Evolutionary conservation across 2,888 invertebrate species (phyloP).

Genomic region (Ophion obscuratus): DNA sequence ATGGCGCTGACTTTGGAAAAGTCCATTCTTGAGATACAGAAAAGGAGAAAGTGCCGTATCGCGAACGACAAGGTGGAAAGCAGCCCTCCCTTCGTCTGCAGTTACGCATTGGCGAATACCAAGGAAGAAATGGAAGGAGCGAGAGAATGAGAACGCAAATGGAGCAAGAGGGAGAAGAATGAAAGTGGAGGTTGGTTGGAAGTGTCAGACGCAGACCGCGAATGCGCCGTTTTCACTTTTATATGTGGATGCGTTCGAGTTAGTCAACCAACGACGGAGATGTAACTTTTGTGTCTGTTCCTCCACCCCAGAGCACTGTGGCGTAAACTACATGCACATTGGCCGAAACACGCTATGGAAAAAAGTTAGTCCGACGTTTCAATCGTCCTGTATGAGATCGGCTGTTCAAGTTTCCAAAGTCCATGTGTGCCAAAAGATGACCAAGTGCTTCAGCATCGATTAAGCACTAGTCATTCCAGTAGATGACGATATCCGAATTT

Average conservation of each 20-base stretch:
- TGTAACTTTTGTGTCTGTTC: constrained; percentile 32
- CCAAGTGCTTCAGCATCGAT: constrained; percentile 54
- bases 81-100: constrained; percentile 56
- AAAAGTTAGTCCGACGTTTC: constrained; percentile 57
- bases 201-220: constrained; percentile 74
- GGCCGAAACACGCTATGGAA: constrained; percentile 37
- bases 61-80: constrained; percentile 50
- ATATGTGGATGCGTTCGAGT: constrained; percentile 51
- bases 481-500: constrained; percentile 54
- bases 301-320: not conserved
- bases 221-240: constrained; percentile 48
- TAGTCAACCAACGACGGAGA: constrained; percentile 44
- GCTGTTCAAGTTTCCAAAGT: constrained; percentile 25
- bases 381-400: not conserved
- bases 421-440: constrained; percentile 43
- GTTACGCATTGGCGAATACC: constrained; percentile 63
- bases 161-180: constrained; percentile 52
- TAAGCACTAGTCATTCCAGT: constrained; percentile 42
- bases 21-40: constrained; percentile 35
- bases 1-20: constrained; percentile 62
- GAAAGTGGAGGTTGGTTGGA: constrained; percentile 71
- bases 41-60: constrained; percentile 32
- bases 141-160: constrained; percentile 65
- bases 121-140: constrained; percentile 57
- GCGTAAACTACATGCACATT: not conserved